Conservation (phyloP, 2,888 invertebrate genomes). For the Zygaena filipendulae region DNA sequence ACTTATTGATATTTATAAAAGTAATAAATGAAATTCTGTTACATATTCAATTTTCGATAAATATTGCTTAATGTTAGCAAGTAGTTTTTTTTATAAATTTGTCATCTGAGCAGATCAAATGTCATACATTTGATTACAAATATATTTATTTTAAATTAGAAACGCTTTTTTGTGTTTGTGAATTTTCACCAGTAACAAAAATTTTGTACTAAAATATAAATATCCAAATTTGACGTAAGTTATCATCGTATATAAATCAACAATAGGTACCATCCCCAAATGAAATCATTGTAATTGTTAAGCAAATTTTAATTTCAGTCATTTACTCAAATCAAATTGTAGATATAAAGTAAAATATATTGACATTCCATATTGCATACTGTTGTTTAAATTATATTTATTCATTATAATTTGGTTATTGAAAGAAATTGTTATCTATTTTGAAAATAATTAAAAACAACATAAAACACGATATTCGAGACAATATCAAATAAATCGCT, state of each 20-base stretch:
- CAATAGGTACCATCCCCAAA: conserved; percentile 37
- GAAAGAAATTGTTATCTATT: no score
- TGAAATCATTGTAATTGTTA: conserved; percentile 54
- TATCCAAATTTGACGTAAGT: no score
- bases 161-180: conserved; percentile 66
- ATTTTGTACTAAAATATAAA: conserved; percentile 23
- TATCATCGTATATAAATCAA: no score
- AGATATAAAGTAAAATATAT: conserved; percentile 67
- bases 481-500: no score
- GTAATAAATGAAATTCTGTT: conserved; percentile 61
- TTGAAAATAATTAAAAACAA: no score
- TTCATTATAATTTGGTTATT: no score
- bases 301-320: conserved; percentile 54
- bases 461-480: no score
- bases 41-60: conserved; percentile 61
- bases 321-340: conserved; percentile 59
- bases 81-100: conserved; percentile 65
- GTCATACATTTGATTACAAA: conserved; percentile 69
- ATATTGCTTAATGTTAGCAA: conserved; percentile 66
- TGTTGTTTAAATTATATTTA: conserved; percentile 64
- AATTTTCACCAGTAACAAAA: conserved; percentile 47
- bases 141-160: conserved; percentile 67
- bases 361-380: conserved; percentile 64
- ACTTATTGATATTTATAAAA: no score
- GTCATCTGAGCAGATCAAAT: conserved; percentile 62